Base-by-base conservation (phyloP, 2,797 vertebrate genomes). In the Poecile montanus region DNA sequence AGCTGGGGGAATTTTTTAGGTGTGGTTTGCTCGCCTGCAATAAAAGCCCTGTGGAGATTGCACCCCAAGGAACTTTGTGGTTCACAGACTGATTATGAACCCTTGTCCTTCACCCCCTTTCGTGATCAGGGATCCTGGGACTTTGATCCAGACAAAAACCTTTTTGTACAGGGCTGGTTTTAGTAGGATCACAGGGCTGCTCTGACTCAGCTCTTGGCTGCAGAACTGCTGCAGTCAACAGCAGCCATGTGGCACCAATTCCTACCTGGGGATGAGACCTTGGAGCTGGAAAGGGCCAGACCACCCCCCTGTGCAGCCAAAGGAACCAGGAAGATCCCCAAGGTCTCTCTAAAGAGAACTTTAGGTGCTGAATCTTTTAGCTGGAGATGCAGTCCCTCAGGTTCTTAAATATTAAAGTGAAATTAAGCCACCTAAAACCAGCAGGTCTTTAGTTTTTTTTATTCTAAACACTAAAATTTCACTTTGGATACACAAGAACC, bases 101-200 rank as follows among this genome's bases (percentile, higher is more conserved):
- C 58, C 12, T 76, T 61, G 88, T 81, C 66, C 66, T 91, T 77
- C 83, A 86, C 65, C n/a, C 27, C 65, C 12, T 84, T 32, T 65
- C 32, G 2, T 36, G 62, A 74, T 12, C 17, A 9, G 23, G 32
- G n/a, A 27, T 68, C 60, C 71, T 32, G 71, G 88, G 77, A 95
- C 84, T 93, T 85, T 79, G 77, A 89, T 48, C 84, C 81, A 70
- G 40, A 75, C 81, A 87, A 91, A 95, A 90, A 3, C 10, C 36
- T 16, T 44, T 84, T 85, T 89, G 67, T 56, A 36, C 51, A 76
- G 56, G 44, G 40, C 4, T 45, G 78, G 7, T 60, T 82, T 85
- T 23, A 54, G 91, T 6, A 45, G 77, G 83, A 57, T 88, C 83
- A 70, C 58, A 85, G 73, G 84, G 62, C 47, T 91, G 50, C 58